Evolutionary conservation across 92 coral and sea anemone genomes (phyloP).

Genomic region (Porites divaricata): DNA sequence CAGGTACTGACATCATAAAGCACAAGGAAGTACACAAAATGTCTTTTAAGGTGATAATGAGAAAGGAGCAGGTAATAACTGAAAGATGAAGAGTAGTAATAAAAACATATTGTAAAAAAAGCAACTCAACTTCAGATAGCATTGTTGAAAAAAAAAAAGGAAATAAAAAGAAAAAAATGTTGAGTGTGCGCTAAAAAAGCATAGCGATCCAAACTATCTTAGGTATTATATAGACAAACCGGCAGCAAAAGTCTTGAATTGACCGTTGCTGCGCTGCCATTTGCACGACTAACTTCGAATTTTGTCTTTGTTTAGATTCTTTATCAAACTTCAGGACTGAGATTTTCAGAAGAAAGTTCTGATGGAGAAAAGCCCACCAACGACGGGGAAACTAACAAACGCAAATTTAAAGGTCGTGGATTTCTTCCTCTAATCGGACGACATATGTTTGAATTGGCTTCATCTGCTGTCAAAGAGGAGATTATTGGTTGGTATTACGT

Average conservation of each 20-base stretch:
- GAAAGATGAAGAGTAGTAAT: no score
- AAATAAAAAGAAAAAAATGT: no score
- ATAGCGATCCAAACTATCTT: no score
- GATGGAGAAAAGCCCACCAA: conserved; percentile 24
- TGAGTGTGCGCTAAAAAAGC: no score
- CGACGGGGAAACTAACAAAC: conserved; percentile 31
- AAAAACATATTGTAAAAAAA: no score
- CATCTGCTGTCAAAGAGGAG: conserved; percentile 28
- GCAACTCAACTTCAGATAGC: no score
- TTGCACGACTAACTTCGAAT: background rate
- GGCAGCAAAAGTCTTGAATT: no score
- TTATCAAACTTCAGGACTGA: conserved; percentile 58
- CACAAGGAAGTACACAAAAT: background rate
- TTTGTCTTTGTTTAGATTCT: conserved; percentile 22
- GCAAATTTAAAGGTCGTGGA: conserved; percentile 65
- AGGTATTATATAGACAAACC: no score
- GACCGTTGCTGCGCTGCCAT: no score
- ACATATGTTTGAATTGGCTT: conserved; percentile 56
- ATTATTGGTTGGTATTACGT: conserved; percentile 48
- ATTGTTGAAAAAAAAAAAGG: no score
- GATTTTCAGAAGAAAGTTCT: conserved; percentile 50
- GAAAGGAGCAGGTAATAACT: no score
- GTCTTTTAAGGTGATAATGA: background rate
- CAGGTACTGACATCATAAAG: no score
- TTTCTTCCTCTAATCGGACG: conserved; percentile 67